phyloP scores from a whole-genome alignment of 1,140 invertebrate genomes.

The Caenorhabditis remanei region DNA sequence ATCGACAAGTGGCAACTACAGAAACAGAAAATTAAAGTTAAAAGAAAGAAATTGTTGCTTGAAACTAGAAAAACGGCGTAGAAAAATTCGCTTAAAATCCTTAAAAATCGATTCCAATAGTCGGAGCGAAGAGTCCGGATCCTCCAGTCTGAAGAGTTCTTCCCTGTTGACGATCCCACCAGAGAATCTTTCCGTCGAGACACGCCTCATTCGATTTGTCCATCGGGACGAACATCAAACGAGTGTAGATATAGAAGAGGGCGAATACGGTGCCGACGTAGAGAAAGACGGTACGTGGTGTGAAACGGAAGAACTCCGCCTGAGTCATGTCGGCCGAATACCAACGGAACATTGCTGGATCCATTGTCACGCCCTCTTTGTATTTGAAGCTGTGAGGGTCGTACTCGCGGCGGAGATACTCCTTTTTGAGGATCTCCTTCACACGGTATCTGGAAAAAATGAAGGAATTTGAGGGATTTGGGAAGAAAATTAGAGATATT shows the following conservation, averaged over 20 bases:
- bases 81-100: constrained; percentile 3
- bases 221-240: constrained; percentile 65
- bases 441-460: constrained; percentile 75
- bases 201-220: constrained; percentile 72
- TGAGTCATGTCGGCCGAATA: constrained; percentile 78
- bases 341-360: constrained; percentile 78
- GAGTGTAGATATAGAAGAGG: constrained; percentile 71
- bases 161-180: constrained; percentile 75
- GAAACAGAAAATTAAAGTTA: no score
- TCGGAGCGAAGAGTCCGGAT: constrained; percentile 68
- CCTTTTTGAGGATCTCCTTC: constrained; percentile 78
- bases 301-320: constrained; percentile 74
- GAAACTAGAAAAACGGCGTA: not conserved
- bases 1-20: not conserved
- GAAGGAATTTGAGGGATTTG: not conserved
- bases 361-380: constrained; percentile 77
- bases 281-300: constrained; percentile 73
- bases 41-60: not conserved
- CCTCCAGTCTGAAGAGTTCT: constrained; percentile 68
- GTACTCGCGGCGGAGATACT: constrained; percentile 75
- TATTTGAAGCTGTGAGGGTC: constrained; percentile 77
- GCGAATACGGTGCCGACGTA: constrained; percentile 71
- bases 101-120: constrained; percentile 70
- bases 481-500: no score
- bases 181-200: constrained; percentile 72